A percentile compares a stretch with the other conserved stretches of the same genome.
Evolutionary conservation across 1,140 invertebrate species (phyloP).

Genomic region (Calephelis virginiensis): DNA sequence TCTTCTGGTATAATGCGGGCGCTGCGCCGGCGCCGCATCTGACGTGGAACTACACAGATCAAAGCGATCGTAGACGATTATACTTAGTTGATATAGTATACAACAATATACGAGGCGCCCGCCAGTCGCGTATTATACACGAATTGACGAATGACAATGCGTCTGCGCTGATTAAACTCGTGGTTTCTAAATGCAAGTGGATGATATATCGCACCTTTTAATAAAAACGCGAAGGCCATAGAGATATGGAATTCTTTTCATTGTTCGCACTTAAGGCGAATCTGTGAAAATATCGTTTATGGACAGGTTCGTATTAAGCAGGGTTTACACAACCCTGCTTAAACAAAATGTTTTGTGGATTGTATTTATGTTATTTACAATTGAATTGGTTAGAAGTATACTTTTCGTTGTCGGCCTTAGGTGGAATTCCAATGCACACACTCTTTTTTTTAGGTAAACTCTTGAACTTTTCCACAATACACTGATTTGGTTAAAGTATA

Average conservation of each 20-base stretch:
- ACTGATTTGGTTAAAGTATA: too few species aligned
- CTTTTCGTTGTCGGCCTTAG: too few species aligned
- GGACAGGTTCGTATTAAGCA: conserved; percentile 4
- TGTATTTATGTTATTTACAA: too few species aligned
- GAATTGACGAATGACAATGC: conserved; percentile 38
- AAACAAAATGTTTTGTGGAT: too few species aligned
- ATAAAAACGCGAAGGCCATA: conserved; percentile 17
- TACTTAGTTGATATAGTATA: conserved; percentile 41
- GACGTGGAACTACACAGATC: conserved; percentile 39
- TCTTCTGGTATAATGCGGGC: conserved; percentile 28
- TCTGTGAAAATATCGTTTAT: conserved; percentile 6
- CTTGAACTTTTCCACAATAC: too few species aligned
- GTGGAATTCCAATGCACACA: too few species aligned
- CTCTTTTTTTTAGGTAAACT: too few species aligned
- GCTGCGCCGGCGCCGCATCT: conserved; percentile 38
- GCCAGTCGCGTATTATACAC: conserved; percentile 37
- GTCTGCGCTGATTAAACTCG: conserved; percentile 32
- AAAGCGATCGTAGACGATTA: conserved; percentile 55
- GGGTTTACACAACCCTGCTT: too few species aligned
- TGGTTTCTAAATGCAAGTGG: conserved; percentile 29
- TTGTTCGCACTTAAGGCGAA: conserved; percentile 2
- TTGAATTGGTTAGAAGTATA: too few species aligned
- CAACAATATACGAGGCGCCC: conserved; percentile 49
- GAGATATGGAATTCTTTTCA: conserved; percentile 18
- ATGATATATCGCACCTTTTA: conserved; percentile 30